Percentiles rank a stretch among this genome's conserved stretches.
These are phyloP conservation scores for Himalopsyche kuldschensis DNA, from an alignment of 2,888 invertebrate species.

Conservation along the genomic window DNA sequence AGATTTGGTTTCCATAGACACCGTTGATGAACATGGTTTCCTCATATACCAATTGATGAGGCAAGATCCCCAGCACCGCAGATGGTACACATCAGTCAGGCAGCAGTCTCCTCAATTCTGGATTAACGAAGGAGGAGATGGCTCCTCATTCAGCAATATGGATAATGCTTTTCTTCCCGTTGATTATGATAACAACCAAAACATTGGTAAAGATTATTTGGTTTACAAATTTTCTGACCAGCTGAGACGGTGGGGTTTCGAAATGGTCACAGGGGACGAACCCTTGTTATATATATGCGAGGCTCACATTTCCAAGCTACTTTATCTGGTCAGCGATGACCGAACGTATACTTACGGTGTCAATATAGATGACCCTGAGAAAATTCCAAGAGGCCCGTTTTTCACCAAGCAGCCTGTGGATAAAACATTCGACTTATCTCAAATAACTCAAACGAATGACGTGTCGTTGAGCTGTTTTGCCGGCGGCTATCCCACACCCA, in stretches of 20 bases:
- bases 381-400: conserved; percentile 85
- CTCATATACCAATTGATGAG: conserved; percentile 78
- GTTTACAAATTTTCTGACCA: conserved; percentile 75
- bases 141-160: conserved; percentile 73
- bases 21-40: conserved; percentile 85
- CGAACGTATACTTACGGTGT: conserved; percentile 85
- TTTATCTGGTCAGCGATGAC: conserved; percentile 71
- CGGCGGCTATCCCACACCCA: conserved; percentile 86
- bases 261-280: conserved; percentile 77
- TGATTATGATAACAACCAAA: conserved; percentile 66
- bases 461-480: conserved; percentile 79
- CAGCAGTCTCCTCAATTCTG: conserved; percentile 76
- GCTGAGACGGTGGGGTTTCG: conserved; percentile 81
- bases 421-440: conserved; percentile 80
- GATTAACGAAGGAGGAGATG: conserved; percentile 82
- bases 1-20: conserved; percentile 78
- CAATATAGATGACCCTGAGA: conserved; percentile 76
- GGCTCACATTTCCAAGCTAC: conserved; percentile 73
- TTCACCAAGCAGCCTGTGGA: conserved; percentile 84
- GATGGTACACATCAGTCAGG: conserved; percentile 84
- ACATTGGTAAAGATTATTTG: conserved; percentile 70
- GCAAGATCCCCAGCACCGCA: conserved; percentile 81
- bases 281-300: conserved; percentile 85
- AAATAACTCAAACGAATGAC: conserved; percentile 69
- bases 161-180: conserved; percentile 83